phyloP scores from a whole-genome alignment of 2,888 invertebrate species.

The Gastracanthus pulcherrimus region DNA sequence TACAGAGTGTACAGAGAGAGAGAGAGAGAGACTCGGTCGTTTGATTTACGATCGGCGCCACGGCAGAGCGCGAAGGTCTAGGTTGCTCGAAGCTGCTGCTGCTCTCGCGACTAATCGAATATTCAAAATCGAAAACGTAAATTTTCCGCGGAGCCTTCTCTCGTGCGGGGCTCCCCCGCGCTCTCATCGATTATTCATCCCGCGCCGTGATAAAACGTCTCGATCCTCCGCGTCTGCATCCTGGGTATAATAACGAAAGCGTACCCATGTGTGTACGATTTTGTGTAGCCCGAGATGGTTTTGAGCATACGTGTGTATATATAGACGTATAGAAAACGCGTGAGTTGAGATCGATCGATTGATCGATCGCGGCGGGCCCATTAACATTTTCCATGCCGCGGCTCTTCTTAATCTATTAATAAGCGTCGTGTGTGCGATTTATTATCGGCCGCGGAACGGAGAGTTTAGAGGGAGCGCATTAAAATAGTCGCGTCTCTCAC shows the following conservation, averaged over 20 bases:
- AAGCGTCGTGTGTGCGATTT: neutral
- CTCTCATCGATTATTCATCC: slow-evolving; percentile 57
- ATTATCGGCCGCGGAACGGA: neutral
- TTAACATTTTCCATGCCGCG: slow-evolving; percentile 3
- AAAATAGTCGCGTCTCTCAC: neutral
- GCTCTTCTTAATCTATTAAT: slow-evolving; percentile 30
- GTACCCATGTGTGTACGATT: too few relatives aligned
- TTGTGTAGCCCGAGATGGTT: too few relatives aligned
- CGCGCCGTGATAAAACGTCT: slow-evolving; percentile 48
- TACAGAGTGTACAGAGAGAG: neutral
- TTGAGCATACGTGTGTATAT: neutral
- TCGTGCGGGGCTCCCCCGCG: neutral
- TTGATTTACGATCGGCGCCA: slow-evolving; percentile 53
- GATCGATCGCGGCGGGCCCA: neutral
- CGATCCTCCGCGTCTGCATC: neutral
- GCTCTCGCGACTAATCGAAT: slow-evolving; percentile 44
- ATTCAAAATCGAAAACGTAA: slow-evolving; percentile 57
- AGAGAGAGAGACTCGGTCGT: neutral
- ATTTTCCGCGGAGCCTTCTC: neutral
- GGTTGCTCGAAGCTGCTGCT: neutral
- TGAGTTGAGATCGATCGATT: slow-evolving; percentile 1
- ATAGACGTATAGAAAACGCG: too few relatives aligned
- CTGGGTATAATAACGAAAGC: too few relatives aligned
- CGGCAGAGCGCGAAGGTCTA: slow-evolving; percentile 49
- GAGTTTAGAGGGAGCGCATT: neutral